A percentile compares a stretch with the other conserved stretches of the same genome.
These are phyloP conservation scores for Diogma glabrata DNA, from an alignment of 2,888 invertebrate genomes.

Conservation along the genomic window DNA sequence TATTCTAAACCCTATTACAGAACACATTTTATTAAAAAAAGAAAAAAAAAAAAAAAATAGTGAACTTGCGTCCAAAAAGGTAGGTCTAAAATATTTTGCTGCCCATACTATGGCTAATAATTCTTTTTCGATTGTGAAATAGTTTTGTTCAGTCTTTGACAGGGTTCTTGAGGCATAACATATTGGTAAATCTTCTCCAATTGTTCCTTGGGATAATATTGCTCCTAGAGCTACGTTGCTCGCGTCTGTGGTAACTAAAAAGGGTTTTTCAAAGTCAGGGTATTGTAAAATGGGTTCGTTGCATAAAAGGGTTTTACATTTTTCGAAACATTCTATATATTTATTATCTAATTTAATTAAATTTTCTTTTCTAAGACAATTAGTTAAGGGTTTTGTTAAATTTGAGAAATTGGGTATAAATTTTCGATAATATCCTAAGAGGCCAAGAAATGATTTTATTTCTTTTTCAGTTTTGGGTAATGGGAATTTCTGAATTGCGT, in stretches of 20 bases:
- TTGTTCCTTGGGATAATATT: neutral
- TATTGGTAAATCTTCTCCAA: too few relatives aligned
- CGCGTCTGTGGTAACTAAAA: neutral
- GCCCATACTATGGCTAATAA: neutral
- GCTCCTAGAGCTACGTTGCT: neutral
- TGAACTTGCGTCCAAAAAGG: neutral
- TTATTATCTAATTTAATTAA: slow-evolving; percentile 1
- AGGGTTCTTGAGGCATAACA: too few relatives aligned
- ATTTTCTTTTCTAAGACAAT: slow-evolving; percentile 15
- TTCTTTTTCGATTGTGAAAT: neutral
- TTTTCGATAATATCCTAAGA: neutral
- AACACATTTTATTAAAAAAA: too few relatives aligned
- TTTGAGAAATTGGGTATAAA: slow-evolving; percentile 15
- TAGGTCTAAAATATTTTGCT: neutral
- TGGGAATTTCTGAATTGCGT: neutral
- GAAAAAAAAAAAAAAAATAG: too few relatives aligned
- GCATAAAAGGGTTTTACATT: neutral
- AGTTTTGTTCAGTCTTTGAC: neutral
- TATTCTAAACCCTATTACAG: too few relatives aligned
- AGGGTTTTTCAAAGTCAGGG: neutral
- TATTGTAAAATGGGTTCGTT: neutral
- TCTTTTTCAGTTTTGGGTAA: neutral
- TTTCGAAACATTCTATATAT: neutral
- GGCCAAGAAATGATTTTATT: neutral
- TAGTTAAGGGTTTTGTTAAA: slow-evolving; percentile 15